Evolutionary conservation across 2,797 vertebrate species (phyloP).

Genomic region (Atherinosoma microstoma): DNA sequence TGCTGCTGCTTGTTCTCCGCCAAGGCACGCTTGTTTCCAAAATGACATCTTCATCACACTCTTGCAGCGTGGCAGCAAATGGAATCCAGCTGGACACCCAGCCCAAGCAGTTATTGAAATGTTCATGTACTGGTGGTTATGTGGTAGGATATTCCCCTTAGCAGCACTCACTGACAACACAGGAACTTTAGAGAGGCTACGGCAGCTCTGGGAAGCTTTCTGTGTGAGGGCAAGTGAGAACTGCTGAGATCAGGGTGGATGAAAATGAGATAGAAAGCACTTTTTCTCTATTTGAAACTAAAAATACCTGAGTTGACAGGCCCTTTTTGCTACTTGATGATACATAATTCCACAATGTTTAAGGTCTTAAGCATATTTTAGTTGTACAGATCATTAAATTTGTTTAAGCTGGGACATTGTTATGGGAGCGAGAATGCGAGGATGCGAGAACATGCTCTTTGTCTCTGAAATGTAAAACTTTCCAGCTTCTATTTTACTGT

Average conservation of each 20-base stretch:
- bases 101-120: conserved; percentile 69
- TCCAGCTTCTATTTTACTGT: no score
- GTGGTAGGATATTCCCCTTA: conserved; percentile 59
- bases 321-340: conserved; percentile 21
- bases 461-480: no score
- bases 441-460: no score
- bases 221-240: conserved; percentile 33
- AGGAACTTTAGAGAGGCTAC: conserved; percentile 55
- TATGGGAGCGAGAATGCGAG: neutral
- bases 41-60: conserved; percentile 68
- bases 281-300: conserved; percentile 42
- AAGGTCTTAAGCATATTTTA: no score
- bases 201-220: conserved; percentile 57
- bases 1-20: conserved; percentile 52
- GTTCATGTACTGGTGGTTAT: conserved; percentile 62
- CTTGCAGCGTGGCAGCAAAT: conserved; percentile 71
- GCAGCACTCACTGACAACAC: conserved; percentile 54
- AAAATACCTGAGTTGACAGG: conserved; percentile 25
- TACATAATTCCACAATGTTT: neutral
- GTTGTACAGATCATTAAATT: neutral
- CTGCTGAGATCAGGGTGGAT: conserved; percentile 63
- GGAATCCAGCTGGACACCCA: conserved; percentile 76
- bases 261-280: conserved; percentile 48
- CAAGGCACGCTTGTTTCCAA: conserved; percentile 75
- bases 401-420: neutral